Conservation (phyloP, 2,113 vertebrate species). For the Vombatus ursinus region DNA sequence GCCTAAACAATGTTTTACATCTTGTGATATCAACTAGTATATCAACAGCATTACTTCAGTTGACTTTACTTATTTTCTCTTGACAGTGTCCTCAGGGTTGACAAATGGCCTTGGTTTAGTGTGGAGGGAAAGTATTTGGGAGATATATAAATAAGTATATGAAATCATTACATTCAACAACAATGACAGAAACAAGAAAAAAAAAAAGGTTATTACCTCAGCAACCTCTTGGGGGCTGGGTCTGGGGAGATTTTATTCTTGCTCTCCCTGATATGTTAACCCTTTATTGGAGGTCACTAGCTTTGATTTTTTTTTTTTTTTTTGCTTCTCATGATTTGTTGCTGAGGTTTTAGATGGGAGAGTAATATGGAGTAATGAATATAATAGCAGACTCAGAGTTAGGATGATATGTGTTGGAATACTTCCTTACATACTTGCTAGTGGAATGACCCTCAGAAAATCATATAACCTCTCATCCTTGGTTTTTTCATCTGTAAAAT, state of each 20-base stretch:
- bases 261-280: constrained; percentile 37
- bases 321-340: background rate
- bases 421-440: background rate
- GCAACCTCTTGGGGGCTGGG: constrained; percentile 42
- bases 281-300: background rate
- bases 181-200: constrained; percentile 64
- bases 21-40: constrained; percentile 74
- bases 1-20: constrained; percentile 68
- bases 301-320: background rate
- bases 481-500: background rate
- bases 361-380: background rate
- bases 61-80: constrained; percentile 79
- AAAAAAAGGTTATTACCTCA: constrained; percentile 44
- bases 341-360: background rate
- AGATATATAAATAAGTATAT: constrained; percentile 75
- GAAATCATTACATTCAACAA: constrained; percentile 70
- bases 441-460: background rate
- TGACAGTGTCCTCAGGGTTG: constrained; percentile 81
- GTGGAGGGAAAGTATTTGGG: constrained; percentile 73
- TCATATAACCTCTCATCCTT: background rate
- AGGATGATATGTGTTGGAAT: background rate
- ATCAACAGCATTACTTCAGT: constrained; percentile 72
- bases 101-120: constrained; percentile 76
- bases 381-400: background rate
- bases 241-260: constrained; percentile 16